Evolutionary conservation across 1,140 invertebrate species (phyloP), one percentile per base, ranked within the genome.

Genomic region (Sinella curviseta): DNA sequence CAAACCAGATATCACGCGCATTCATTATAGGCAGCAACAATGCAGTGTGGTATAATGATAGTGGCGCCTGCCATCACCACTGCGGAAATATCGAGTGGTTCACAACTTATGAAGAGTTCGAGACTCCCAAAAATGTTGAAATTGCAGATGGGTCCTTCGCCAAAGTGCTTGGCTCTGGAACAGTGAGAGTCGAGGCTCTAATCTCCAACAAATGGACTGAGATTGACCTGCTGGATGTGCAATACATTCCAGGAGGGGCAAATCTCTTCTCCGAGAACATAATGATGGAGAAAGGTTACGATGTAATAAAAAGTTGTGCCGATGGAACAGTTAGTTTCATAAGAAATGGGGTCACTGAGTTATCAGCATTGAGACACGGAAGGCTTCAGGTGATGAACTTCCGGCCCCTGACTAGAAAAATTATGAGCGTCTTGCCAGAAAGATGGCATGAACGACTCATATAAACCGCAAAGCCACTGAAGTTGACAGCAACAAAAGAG

Each of bases 241-340:
- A 77, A 26, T 80, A 60, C 28, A 54, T 77, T 12, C 76, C 76
- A 0, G 76, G 79, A 28, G 39, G 67, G 14, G 79, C 67, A 14
- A 80, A 80, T 26, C 75, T 80, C 0, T 57, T 77, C 67, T 80
- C 79, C 1, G 79, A 80, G 26, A 77, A 74, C 35, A 67, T 80
- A 0, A 26, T 80, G 2, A 20, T 77, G 0, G 36, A 60, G 20
- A 73, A 65, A 20, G 79, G 79, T 0, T 74, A 33, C 24, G 77
- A 78, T 28, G 48, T 76, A 12, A 34, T n/a, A n/a, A n/a, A n/a
- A n/a, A n/a, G n/a, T n/a, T n/a, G n/a, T n/a, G n/a, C n/a, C n/a
- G n/a, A n/a, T n/a, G n/a, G n/a, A n/a, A n/a, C n/a, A n/a, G n/a
- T n/a, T n/a, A n/a, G n/a, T n/a, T n/a, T n/a, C n/a, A n/a, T n/a